Conservation (phyloP, 2,888 invertebrate species). For the Ypsolopha scabrella region DNA sequence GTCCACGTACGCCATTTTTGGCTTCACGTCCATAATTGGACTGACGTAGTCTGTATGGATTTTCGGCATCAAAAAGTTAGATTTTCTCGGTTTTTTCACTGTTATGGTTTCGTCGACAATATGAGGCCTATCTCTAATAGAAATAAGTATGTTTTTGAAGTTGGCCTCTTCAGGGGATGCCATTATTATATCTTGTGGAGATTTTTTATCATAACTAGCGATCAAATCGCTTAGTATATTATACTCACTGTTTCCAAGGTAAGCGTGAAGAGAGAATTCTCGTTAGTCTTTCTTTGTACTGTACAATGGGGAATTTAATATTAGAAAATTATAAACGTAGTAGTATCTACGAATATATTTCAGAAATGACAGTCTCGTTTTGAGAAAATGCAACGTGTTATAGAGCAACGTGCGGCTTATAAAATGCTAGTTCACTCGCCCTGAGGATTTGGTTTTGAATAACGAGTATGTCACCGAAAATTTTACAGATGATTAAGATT, state of each 20-base stretch:
- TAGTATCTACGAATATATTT: too few relatives aligned
- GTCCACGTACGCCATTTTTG: slow-evolving; percentile 56
- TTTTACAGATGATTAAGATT: too few relatives aligned
- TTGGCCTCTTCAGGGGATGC: slow-evolving; percentile 53
- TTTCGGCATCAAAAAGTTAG: slow-evolving; percentile 44
- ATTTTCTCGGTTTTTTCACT: slow-evolving; percentile 41
- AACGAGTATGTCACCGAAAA: too few relatives aligned
- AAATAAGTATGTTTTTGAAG: slow-evolving; percentile 57
- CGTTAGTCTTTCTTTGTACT: slow-evolving; percentile 18
- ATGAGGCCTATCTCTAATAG: slow-evolving; percentile 47
- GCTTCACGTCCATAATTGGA: slow-evolving; percentile 37
- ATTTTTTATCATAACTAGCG: slow-evolving; percentile 37
- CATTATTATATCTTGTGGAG: slow-evolving; percentile 64
- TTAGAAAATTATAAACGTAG: neutral
- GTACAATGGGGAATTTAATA: slow-evolving; percentile 14
- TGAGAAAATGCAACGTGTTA: too few relatives aligned
- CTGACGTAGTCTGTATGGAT: slow-evolving; percentile 43
- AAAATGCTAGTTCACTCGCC: too few relatives aligned
- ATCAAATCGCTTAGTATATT: slow-evolving; percentile 39
- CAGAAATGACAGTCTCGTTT: too few relatives aligned
- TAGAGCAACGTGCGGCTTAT: too few relatives aligned
- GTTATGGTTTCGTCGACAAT: slow-evolving; percentile 48
- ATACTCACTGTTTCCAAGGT: slow-evolving; percentile 61
- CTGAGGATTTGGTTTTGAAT: too few relatives aligned
- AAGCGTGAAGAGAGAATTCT: slow-evolving; percentile 24